Base-by-base conservation (phyloP, 2,797 vertebrate genomes). In the Enteromius radiatus region DNA sequence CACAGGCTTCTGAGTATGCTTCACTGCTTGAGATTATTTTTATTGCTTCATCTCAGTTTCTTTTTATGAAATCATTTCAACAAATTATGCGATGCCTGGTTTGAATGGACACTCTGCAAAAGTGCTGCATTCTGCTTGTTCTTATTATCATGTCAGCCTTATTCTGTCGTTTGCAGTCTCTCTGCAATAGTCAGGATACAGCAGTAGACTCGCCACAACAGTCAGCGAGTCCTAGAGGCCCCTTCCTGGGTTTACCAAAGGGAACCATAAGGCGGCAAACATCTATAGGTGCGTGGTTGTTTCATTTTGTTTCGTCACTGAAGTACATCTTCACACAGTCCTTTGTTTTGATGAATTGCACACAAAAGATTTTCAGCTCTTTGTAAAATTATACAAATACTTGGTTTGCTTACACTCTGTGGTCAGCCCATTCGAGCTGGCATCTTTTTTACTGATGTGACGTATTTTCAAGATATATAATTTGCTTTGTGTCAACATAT, bases 251-350 rank as follows among this genome's bases (percentile, higher is more conserved):
- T 90, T 90, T 97, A 87, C 96, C 96, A 67, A 95, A 95, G 91
- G 96, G 96, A 92, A 96, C 96, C 90, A 96, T 97, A 92, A 93
- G 96, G 90, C 94, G 96, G 90, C 96, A 97, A 91, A 97, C 97
- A 89, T 97, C 96, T 8, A 97, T 97, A 95, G 96, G 96, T 96
- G 94, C 95, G 83, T 56, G 28, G 23, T 77, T 49, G 56, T 59
- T 65, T 56, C 19, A 41, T 47, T 12, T 56, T 74, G 52, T 36
- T 75, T n/a, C 14, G 26, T 49, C 23, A 6, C 45, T 65, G 10
- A 31, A 63, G 5, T 76, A 26, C 21, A 26, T 45, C 2, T 56
- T 49, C 43, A 64, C 26, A 47, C 19, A 33, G 61, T 65, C 21
- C 4, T 65, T 61, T 69, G 36, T 47, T 73, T 71, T 73, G 68